phyloP scores from a whole-genome alignment of 2,888 invertebrate genomes.

The Nasonovia ribisnigri region DNA sequence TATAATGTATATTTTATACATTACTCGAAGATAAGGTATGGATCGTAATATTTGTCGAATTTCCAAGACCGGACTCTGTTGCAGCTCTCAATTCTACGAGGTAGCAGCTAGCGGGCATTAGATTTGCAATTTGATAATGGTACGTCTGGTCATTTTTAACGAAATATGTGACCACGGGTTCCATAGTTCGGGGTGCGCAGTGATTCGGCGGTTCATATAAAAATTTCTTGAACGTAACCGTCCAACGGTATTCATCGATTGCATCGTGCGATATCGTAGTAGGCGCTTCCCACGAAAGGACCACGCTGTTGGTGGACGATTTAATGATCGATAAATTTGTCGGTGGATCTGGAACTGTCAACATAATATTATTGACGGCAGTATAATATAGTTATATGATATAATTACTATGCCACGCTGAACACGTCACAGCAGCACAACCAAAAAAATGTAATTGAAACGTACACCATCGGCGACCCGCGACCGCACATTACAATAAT shows the following conservation, averaged over 20 bases:
- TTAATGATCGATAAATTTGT: not conserved
- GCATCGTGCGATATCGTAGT: not conserved
- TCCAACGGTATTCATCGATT: slow-evolving; percentile 25
- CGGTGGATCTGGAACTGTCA: slow-evolving; percentile 21
- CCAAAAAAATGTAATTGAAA: not conserved
- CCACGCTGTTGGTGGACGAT: not conserved
- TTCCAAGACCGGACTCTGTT: slow-evolving; percentile 1
- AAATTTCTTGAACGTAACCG: not conserved
- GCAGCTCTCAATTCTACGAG: not conserved
- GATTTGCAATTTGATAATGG: not conserved
- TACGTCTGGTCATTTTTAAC: not conserved
- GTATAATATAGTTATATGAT: not conserved
- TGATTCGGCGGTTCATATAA: not conserved
- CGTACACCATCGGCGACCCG: not conserved
- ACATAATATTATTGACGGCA: not conserved
- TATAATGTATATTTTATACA: not conserved
- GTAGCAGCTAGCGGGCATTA: slow-evolving; percentile 17
- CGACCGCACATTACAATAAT: not conserved
- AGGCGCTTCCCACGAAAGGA: not conserved
- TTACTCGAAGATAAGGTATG: slow-evolving; percentile 24
- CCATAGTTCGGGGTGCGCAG: not conserved
- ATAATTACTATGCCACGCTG: not conserved
- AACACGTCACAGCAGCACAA: not conserved
- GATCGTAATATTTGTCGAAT: slow-evolving; percentile 6
- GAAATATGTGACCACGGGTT: not conserved